Percentiles rank a stretch among this genome's conserved stretches.
Conservation (phyloP, 1,140 invertebrate genomes). For the Camponotus pennsylvanicus region DNA sequence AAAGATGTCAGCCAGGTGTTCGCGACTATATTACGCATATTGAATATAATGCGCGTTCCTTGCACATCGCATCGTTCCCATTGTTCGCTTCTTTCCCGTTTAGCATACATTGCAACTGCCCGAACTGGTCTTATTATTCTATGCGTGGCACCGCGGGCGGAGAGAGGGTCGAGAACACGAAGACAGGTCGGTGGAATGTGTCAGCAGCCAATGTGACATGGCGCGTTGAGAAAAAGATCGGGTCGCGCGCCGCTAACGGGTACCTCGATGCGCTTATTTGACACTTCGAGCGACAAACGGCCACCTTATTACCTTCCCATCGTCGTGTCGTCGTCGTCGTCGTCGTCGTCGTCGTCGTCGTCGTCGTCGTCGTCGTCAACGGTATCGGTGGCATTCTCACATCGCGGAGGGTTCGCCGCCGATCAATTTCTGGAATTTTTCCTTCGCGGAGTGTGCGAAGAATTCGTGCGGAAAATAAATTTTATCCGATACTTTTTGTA, state of each 20-base stretch:
- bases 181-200: slow-evolving; percentile 70
- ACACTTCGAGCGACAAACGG: slow-evolving; percentile 84
- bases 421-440: slow-evolving; percentile 71
- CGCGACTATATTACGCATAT: background rate
- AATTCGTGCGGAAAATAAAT: slow-evolving; percentile 74
- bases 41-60: background rate
- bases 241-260: slow-evolving; percentile 65
- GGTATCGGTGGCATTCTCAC: slow-evolving; percentile 36
- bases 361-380: slow-evolving; percentile 27
- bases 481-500: slow-evolving; percentile 57
- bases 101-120: slow-evolving; percentile 58
- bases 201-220: slow-evolving; percentile 64
- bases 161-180: slow-evolving; percentile 20
- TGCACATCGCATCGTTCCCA: slow-evolving; percentile 3
- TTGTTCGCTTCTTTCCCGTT: slow-evolving; percentile 18
- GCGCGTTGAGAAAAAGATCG: slow-evolving; percentile 74
- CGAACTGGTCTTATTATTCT: slow-evolving; percentile 66
- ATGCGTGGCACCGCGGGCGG: slow-evolving; percentile 32
- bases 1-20: slow-evolving; percentile 48
- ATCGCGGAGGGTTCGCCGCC: slow-evolving; percentile 37
- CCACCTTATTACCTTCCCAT: slow-evolving; percentile 84
- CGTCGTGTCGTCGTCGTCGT: slow-evolving; percentile 70
- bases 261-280: slow-evolving; percentile 84
- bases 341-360: no score
- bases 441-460: slow-evolving; percentile 49